Conservation (phyloP, 2,113 vertebrate genomes). For the Centrocercus urophasianus region DNA sequence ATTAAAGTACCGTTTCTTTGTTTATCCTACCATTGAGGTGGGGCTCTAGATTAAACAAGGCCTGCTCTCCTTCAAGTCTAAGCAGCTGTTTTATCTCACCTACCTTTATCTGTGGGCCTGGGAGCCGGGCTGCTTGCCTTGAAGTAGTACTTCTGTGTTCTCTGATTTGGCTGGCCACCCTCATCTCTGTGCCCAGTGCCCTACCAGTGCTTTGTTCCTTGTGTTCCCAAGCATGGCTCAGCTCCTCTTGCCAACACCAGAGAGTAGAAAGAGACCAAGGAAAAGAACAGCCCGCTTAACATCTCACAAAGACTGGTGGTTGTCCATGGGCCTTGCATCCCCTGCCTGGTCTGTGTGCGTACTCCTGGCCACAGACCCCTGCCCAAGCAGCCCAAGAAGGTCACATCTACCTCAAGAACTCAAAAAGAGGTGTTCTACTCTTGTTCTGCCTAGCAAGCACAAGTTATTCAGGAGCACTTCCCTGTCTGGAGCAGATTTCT, state of each 20-base stretch:
- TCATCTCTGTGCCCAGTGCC: background rate
- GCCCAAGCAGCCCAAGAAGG: background rate
- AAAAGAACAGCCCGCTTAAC: background rate
- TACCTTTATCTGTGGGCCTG: background rate
- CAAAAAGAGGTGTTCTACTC: background rate
- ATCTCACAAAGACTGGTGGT: slow-evolving; percentile 9
- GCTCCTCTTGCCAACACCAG: slow-evolving; percentile 7
- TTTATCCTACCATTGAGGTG: background rate
- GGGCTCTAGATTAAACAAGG: background rate
- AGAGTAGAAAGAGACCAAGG: background rate
- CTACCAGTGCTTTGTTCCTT: background rate
- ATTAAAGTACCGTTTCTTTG: background rate
- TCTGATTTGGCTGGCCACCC: background rate
- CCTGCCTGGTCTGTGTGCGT: background rate
- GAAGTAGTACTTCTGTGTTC: slow-evolving; percentile 41
- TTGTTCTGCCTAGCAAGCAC: background rate
- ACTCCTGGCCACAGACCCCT: background rate
- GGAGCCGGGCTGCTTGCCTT: background rate
- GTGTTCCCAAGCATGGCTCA: background rate
- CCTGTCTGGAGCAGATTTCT: background rate
- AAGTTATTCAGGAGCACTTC: background rate
- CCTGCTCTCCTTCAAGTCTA: background rate
- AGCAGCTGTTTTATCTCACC: background rate
- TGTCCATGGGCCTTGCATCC: background rate
- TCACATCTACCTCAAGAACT: background rate